Base-by-base conservation (phyloP, 1,140 invertebrate species). In the Pseudomyrmex gracilis region DNA sequence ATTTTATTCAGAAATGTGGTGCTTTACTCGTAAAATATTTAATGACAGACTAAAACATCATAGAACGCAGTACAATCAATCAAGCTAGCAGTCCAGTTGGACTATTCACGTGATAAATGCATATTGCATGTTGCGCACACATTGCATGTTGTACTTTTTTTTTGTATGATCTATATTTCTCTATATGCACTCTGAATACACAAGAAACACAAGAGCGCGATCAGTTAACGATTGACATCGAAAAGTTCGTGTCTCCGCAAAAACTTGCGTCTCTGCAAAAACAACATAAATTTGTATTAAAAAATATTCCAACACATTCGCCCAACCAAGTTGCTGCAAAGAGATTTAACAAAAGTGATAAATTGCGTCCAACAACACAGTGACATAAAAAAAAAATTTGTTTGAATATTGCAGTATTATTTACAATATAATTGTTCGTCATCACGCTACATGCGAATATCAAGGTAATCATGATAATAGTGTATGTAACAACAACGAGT, bases 121-220 rank as follows among this genome's bases (percentile, higher is more conserved):
- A 7, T 12, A 15, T 24, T 47, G 43, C 53, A n/a, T 76, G 13
- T 47, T 10, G 15, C 43, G 7, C 34, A 77, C 12, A 45, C 1
- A 49, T 80, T 70, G 22, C 43, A 58, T 8, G 43, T 55, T 43
- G n/a, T 17, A n/a, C 7, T 55, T 45, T 77, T 77, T 57, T 67
- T 57, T 34, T 34, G 7, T 34, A 0, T 58, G 47, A 47, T 60
- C 24, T 70, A 0, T 13, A 49, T 70, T 17, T 80, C 8, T 34
- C 34, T 34, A 34, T 24, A 17, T 34, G 3, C 15, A 8, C 47
- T n/a, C 17, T 45, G 5, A 2, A 8, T 57, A 1, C 17, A 34
- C 34, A 57, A 12, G 12, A 63, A 64, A 17, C 60, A 9, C 20
- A 4, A 80, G n/a, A 34, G 5, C 34, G 34, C 5, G 20, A 70